Conservation (phyloP, 1,140 invertebrate species). For the Temnothorax curvispinosus region DNA sequence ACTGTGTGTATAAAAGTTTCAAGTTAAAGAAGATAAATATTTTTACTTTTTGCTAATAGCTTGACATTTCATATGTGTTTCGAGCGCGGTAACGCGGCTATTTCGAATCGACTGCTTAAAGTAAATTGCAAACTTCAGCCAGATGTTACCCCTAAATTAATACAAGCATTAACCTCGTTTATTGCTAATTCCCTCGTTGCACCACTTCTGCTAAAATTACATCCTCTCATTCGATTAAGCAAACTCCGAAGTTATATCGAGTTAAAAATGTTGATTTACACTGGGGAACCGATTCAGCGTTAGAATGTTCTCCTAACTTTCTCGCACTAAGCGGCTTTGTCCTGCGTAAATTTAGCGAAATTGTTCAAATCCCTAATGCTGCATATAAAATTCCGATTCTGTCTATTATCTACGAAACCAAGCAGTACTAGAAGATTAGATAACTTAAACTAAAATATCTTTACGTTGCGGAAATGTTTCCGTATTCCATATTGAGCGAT, state of each 20-base stretch:
- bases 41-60: not conserved
- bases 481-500: not conserved
- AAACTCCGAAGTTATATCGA: slow-evolving; percentile 57
- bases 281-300: slow-evolving; percentile 45
- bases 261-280: slow-evolving; percentile 63
- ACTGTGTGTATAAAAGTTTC: not conserved
- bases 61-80: not conserved
- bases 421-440: not conserved
- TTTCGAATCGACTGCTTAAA: slow-evolving; percentile 44
- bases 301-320: slow-evolving; percentile 46
- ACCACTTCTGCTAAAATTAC: slow-evolving; percentile 46
- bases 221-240: slow-evolving; percentile 61
- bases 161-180: slow-evolving; percentile 57
- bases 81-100: not conserved
- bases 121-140: slow-evolving; percentile 43
- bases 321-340: slow-evolving; percentile 49
- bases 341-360: slow-evolving; percentile 38
- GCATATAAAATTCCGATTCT: not conserved
- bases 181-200: slow-evolving; percentile 51
- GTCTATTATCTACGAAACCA: not conserved
- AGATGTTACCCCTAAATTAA: slow-evolving; percentile 55
- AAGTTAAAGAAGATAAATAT: not conserved
- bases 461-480: not conserved
- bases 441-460: not conserved
- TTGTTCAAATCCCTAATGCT: slow-evolving; percentile 23